A percentile compares a stretch with the other conserved stretches of the same genome.
Conservation (phyloP, 2,113 vertebrate species). For the Notiomystis cincta region DNA sequence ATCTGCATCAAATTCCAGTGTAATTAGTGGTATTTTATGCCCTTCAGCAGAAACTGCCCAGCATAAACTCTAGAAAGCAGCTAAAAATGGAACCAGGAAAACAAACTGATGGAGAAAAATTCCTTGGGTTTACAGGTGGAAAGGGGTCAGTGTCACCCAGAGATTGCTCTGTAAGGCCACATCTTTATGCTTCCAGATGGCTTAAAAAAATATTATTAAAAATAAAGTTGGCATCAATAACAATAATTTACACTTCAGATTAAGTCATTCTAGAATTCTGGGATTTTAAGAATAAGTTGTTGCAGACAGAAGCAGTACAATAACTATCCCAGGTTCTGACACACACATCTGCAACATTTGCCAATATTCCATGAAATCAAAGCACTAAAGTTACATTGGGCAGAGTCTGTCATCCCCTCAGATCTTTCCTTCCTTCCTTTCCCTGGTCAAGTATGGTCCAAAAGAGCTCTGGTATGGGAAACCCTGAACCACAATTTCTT, state of each 20-base stretch:
- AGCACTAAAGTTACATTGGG: background rate
- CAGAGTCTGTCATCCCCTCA: background rate
- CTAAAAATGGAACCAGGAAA: background rate
- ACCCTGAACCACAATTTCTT: background rate
- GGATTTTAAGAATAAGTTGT: background rate
- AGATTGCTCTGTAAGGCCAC: fast-evolving
- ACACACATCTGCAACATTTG: too few species aligned
- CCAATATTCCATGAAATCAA: background rate
- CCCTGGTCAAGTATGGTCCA: background rate
- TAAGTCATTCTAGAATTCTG: background rate
- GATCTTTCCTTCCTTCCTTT: background rate
- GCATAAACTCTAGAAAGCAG: background rate
- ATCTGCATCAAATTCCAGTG: background rate
- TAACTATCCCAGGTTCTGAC: background rate
- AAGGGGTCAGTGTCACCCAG: background rate
- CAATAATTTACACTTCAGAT: background rate
- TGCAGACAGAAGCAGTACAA: background rate
- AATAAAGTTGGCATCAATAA: background rate
- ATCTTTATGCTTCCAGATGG: background rate
- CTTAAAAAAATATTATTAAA: background rate
- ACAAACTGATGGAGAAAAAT: background rate
- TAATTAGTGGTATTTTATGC: background rate
- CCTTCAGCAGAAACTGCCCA: background rate
- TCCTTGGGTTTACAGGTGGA: background rate
- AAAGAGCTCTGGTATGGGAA: background rate